Percentiles rank a stretch among this genome's conserved stretches.
phyloP scores from a whole-genome alignment of 2,113 vertebrate species.

The Eptatretus burgeri region DNA sequence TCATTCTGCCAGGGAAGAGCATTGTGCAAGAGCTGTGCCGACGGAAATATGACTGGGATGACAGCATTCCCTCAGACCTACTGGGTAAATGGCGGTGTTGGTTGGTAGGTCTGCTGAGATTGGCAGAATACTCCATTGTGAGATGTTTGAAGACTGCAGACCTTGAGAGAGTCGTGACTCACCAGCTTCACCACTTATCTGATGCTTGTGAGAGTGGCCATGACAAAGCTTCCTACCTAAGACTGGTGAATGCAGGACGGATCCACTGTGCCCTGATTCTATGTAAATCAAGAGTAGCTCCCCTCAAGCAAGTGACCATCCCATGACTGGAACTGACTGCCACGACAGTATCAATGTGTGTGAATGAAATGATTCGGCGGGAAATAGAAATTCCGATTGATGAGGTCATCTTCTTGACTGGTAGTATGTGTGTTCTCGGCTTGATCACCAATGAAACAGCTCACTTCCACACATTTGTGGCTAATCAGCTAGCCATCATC shows the following conservation, averaged over 20 bases:
- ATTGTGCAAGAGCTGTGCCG: slow-evolving; percentile 5
- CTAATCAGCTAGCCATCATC: too few species aligned
- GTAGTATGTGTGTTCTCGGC: too few species aligned
- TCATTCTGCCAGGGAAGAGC: background rate
- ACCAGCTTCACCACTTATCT: too few species aligned
- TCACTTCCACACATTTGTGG: too few species aligned
- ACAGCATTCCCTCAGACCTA: background rate
- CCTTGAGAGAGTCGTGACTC: slow-evolving; percentile 9
- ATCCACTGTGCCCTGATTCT: slow-evolving; percentile 10
- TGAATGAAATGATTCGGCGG: too few species aligned
- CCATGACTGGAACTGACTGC: too few species aligned
- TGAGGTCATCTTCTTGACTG: too few species aligned
- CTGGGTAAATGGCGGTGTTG: slow-evolving; percentile 6
- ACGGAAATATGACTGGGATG: slow-evolving; percentile 5
- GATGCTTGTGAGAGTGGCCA: slow-evolving; percentile 10
- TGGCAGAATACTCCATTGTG: slow-evolving; percentile 2
- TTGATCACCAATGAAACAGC: too few species aligned
- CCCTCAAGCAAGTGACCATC: too few species aligned
- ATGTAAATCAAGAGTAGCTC: slow-evolving; percentile 11
- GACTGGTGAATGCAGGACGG: slow-evolving; percentile 9
- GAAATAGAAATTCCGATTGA: too few species aligned
- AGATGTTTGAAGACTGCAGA: slow-evolving; percentile 10
- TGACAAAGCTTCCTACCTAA: slow-evolving; percentile 9
- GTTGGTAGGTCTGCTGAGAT: slow-evolving; percentile 7
- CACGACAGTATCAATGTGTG: too few species aligned